A percentile compares a stretch with the other conserved stretches of the same genome.
Evolutionary conservation across 1,140 invertebrate genomes (phyloP).

Genomic region (Drosophila orosa): DNA sequence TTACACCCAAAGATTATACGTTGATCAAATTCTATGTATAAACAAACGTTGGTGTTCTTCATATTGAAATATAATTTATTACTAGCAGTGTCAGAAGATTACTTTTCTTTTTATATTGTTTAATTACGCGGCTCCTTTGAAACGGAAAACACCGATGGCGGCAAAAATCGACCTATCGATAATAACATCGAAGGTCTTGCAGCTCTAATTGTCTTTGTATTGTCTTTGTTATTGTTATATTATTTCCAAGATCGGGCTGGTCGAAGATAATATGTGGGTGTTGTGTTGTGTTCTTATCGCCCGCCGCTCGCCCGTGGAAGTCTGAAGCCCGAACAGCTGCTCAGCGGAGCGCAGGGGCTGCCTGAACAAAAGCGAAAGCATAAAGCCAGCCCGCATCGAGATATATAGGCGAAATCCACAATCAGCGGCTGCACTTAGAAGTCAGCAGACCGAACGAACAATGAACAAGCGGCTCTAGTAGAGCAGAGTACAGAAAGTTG

Average conservation of each 20-base stretch:
- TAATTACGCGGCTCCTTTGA: not conserved
- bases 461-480: slow-evolving; percentile 33
- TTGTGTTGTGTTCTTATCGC: slow-evolving; percentile 62
- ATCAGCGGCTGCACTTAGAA: slow-evolving; percentile 42
- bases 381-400: slow-evolving; percentile 15
- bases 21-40: accelerated
- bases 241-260: slow-evolving; percentile 23
- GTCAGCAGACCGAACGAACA: slow-evolving; percentile 20
- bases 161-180: not conserved
- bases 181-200: not conserved
- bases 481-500: slow-evolving; percentile 14
- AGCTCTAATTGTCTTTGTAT: slow-evolving; percentile 20
- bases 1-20: too few species aligned
- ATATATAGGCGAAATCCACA: slow-evolving; percentile 27
- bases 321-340: slow-evolving; percentile 45
- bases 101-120: too few species aligned
- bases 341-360: slow-evolving; percentile 47
- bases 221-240: too few species aligned
- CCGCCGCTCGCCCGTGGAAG: slow-evolving; percentile 27
- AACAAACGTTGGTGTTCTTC: not conserved
- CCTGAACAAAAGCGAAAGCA: slow-evolving; percentile 17
- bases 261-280: slow-evolving; percentile 60
- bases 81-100: too few species aligned
- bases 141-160: not conserved
- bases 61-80: not conserved